A percentile compares a stretch with the other conserved stretches of the same genome.
Conservation (phyloP, 2,113 vertebrate species). For the Cryptoleucopteryx plumbea region DNA sequence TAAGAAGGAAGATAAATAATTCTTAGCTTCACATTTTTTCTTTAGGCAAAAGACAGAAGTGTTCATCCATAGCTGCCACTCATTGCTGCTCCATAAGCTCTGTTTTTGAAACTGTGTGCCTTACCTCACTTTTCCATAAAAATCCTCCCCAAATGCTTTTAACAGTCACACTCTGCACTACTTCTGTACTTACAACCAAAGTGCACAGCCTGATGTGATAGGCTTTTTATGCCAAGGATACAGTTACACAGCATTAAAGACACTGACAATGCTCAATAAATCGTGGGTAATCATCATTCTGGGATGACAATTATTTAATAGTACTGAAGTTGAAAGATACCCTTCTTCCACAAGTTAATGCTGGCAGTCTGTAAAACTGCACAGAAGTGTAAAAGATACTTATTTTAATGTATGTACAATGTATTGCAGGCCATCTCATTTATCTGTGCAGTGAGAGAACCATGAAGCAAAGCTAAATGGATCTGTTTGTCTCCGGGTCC, state of each 20-base stretch:
- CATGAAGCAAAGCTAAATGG: background rate
- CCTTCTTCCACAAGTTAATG: background rate
- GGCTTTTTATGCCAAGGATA: background rate
- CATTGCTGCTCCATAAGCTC: background rate
- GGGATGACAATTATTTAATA: background rate
- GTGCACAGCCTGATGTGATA: background rate
- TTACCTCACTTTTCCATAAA: background rate
- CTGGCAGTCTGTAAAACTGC: background rate
- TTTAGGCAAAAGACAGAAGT: background rate
- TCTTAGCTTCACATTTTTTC: background rate
- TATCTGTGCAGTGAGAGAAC: background rate
- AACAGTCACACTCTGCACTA: background rate
- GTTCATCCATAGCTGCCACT: background rate
- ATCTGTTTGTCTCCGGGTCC: background rate
- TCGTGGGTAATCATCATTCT: background rate
- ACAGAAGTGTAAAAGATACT: background rate
- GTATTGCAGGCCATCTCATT: background rate
- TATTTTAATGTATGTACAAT: background rate
- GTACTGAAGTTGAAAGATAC: background rate
- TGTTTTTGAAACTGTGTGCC: background rate
- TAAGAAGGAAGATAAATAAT: background rate
- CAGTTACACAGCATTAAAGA: background rate
- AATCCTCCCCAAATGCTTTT: background rate
- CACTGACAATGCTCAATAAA: conserved; percentile 4
- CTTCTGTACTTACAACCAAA: background rate